phyloP scores from a whole-genome alignment of 2,888 invertebrate species.

The Tenthredo notha region DNA sequence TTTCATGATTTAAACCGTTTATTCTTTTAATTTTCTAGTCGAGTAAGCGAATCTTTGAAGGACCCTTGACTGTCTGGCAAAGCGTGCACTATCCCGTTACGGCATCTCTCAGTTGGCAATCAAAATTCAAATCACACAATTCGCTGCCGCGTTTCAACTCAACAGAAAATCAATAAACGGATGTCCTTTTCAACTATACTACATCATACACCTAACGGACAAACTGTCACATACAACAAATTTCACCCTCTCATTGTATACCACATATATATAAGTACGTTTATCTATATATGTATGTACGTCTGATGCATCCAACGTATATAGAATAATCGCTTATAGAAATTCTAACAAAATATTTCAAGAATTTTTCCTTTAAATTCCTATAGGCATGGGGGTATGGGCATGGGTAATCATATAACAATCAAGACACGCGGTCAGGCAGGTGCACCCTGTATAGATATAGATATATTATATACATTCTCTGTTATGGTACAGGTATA shows the following conservation, averaged over 20 bases:
- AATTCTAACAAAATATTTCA: background rate
- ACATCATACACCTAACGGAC: background rate
- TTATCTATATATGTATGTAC: background rate
- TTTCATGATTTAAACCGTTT: slow-evolving; percentile 70
- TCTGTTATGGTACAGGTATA: background rate
- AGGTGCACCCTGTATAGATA: slow-evolving; percentile 31
- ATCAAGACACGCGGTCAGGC: slow-evolving; percentile 34
- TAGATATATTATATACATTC: background rate
- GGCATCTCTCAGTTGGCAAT: slow-evolving; percentile 77
- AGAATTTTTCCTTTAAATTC: slow-evolving; percentile 25
- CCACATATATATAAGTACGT: background rate
- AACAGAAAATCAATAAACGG: slow-evolving; percentile 77
- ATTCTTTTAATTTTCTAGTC: slow-evolving; percentile 78
- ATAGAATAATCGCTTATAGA: background rate
- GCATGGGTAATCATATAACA: slow-evolving; percentile 49
- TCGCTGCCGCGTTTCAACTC: slow-evolving; percentile 68
- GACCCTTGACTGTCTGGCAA: slow-evolving; percentile 76
- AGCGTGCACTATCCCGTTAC: slow-evolving; percentile 79
- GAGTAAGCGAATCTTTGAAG: slow-evolving; percentile 75
- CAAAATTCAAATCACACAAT: slow-evolving; percentile 78
- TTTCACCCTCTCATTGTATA: background rate
- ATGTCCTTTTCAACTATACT: slow-evolving; percentile 39
- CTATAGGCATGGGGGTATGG: slow-evolving; percentile 19
- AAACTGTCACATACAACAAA: background rate
- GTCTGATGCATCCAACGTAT: background rate